These are phyloP conservation scores for Ctenomys sociabilis DNA, from an alignment of 2,113 vertebrate genomes.

Conservation along the genomic window DNA sequence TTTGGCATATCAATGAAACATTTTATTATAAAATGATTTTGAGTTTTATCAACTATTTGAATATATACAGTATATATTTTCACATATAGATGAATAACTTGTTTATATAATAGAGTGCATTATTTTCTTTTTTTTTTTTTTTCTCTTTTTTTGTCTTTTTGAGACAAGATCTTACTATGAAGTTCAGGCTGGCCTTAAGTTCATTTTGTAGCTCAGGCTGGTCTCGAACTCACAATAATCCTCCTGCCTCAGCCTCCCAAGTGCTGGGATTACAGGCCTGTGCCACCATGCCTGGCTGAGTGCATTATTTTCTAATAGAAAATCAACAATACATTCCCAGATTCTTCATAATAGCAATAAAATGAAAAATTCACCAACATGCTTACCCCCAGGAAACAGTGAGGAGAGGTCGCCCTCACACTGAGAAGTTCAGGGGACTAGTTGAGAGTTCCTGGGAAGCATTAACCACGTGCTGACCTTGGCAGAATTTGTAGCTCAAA, in stretches of 20 bases:
- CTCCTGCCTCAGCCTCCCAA: too few relatives aligned
- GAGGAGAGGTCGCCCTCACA: not conserved
- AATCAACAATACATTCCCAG: not conserved
- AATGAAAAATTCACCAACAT: not conserved
- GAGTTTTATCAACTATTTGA: not conserved
- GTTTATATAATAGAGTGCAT: not conserved
- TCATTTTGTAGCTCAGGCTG: too few relatives aligned
- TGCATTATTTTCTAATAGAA: constrained; percentile 36
- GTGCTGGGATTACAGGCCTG: too few relatives aligned
- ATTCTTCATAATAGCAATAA: constrained; percentile 30
- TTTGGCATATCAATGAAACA: not conserved
- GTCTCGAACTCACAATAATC: too few relatives aligned
- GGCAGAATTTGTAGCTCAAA: not conserved
- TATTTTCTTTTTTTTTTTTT: too few relatives aligned
- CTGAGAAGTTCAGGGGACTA: not conserved
- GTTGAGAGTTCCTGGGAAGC: not conserved
- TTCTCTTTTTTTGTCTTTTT: too few relatives aligned
- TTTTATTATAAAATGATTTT: not conserved
- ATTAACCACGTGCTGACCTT: not conserved
- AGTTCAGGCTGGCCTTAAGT: too few relatives aligned
- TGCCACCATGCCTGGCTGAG: too few relatives aligned
- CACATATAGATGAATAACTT: not conserved
- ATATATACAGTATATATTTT: not conserved
- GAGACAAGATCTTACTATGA: too few relatives aligned
- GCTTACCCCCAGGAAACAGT: not conserved